These are phyloP conservation scores for Diplosoma virens DNA, from an alignment of 23 tunicate genomes.

Conservation along the genomic window DNA sequence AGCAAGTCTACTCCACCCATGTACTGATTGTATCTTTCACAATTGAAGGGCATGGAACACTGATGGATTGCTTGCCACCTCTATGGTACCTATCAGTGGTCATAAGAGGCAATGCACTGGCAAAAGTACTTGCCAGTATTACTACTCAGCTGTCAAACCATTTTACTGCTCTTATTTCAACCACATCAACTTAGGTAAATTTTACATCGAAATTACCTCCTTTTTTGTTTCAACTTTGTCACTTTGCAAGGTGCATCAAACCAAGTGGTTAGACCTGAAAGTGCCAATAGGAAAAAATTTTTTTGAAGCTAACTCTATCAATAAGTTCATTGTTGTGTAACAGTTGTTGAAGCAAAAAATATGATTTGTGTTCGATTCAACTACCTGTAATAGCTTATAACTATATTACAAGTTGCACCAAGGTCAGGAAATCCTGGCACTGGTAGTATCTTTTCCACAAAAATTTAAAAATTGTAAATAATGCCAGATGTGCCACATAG, in stretches of 20 bases:
- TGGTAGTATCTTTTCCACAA: neutral
- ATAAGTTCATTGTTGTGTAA: too few relatives aligned
- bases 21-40: neutral
- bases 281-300: neutral
- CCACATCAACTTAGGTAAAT: neutral
- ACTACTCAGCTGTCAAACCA: neutral
- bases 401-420: neutral
- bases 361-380: neutral
- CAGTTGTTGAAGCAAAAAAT: neutral
- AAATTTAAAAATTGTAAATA: neutral
- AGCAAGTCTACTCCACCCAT: neutral
- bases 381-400: neutral
- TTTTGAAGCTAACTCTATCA: neutral
- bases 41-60: neutral
- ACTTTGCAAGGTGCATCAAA: neutral
- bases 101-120: neutral
- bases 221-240: neutral
- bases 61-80: neutral
- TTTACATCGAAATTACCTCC: neutral
- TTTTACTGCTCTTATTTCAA: neutral
- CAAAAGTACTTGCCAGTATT: neutral
- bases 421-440: neutral
- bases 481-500: too few relatives aligned
- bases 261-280: neutral
- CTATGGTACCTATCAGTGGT: neutral